Evolutionary conservation across 92 coral and sea anemone genomes (phyloP), one percentile per base, ranked within the genome.

Genomic region (Epizoanthus rinbou): DNA sequence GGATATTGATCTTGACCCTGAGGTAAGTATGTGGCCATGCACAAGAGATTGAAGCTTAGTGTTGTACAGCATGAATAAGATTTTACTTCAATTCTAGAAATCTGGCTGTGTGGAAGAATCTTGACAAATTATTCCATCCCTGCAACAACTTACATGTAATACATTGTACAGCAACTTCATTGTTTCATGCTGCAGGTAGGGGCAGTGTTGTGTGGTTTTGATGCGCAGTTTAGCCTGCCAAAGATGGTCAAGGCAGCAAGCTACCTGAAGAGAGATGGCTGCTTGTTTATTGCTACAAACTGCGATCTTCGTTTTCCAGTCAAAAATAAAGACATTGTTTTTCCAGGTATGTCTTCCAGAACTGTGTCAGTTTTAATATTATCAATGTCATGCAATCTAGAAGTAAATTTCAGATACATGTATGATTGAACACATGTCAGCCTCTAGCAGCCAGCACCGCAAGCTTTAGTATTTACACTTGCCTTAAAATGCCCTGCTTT

Each of bases 131-230:
- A 5, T 28, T 64, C 16, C 28, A 4, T 9, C 25, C 28, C 25
- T 22, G 28, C 25, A 22, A 11, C 11, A 22, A 64, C 43, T 37
- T 3, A 37, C 31, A 28, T 28, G 31, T 2, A 28, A 28, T 28
- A 28, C 31, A 28, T 28, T 28, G 2, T 28, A 28, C 63, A 31
- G 17, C 3, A 45, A 74, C n/a, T 31, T 73, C 5, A 57, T 59
- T 62, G 7, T 21, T 17, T 45, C 71, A 0, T 24, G 0, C 54
- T 24, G 0, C 54, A 87, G 90, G 90, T 87, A n/a, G 58, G 69
- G 50, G 84, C 86, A 21, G 90, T 87, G 63, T 74, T 87, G 57
- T 80, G 84, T 74, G 86, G 83, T 24, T 87, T 87, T 87, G 90
- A 87, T 87, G 71, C 82, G 13, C 31, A 73, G 18, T 87, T 81